Evolutionary conservation across 2,888 invertebrate species (phyloP), one percentile per base, ranked within the genome.

Genomic region (Electrophaes corylata): DNA sequence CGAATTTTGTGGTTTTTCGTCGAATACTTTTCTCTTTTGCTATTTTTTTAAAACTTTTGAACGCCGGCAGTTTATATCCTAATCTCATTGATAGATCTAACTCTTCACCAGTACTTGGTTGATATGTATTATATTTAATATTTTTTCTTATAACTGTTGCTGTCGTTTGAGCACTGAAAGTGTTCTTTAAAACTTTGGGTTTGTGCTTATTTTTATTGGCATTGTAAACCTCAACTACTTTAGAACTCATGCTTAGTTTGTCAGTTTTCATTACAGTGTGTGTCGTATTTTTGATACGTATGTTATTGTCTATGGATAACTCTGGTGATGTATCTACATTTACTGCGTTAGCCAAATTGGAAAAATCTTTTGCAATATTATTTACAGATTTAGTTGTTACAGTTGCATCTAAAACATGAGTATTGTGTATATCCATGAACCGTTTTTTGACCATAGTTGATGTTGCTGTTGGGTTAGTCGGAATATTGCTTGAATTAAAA

Each of bases 41-140:
- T 0, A 23, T 4, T n/a, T 50, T 60, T 18, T 37, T 51, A 10
- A 12, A 19, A 11, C 3, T 16, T 43, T 55, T 52, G 11, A 39
- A 16, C 10, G 10, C 0, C 3, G 14, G 26, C 10, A 47, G 8
- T 6, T 20, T 54, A 26, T 55, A n/a, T 23, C 48, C 51, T 47
- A 44, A 33, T 31, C n/a, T 60, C 47, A 40, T 41, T 11, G 39
- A 40, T 5, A 64, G 20, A 60, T 77, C 74, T 8, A 76, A 37
- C 44, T 81, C 76, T 51, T 80, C 78, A 41, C 70, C 67, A n/a
- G 70, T 64, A 3, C 69, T 67, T 12, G 84, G 79, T 65, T 75
- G 71, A 49, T 81, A 85, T 6, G 84, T 83, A 62, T 85, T 86
- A 54, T 85, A 84, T 61, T 66, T 79, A 45, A 79, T 68, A 18